Conservation (phyloP, 2,797 vertebrate genomes). For the Sebastes umbrosus region DNA sequence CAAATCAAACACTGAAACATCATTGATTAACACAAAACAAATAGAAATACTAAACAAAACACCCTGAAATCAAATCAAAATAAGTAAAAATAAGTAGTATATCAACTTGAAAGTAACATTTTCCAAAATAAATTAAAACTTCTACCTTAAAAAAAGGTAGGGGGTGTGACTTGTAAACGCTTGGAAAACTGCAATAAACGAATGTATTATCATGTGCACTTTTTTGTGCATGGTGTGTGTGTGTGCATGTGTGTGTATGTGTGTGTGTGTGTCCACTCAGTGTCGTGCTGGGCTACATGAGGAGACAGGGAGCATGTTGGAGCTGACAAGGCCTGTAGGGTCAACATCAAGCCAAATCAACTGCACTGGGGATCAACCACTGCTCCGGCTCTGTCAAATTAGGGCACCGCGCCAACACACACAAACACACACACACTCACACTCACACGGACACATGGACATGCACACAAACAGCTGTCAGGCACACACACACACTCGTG, state of each 20-base stretch:
- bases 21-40: neutral
- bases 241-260: neutral
- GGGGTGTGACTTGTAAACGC: neutral
- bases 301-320: constrained; percentile 79
- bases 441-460: constrained; percentile 63
- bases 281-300: constrained; percentile 62
- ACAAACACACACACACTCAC: constrained; percentile 53
- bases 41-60: neutral
- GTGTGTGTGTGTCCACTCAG: constrained; percentile 64
- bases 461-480: constrained; percentile 77
- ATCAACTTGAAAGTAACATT: neutral
- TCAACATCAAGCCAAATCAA: constrained; percentile 82
- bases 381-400: constrained; percentile 79
- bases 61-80: neutral
- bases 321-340: constrained; percentile 80
- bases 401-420: constrained; percentile 77
- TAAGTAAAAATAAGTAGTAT: neutral
- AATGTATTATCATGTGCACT: constrained; percentile 1
- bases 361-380: constrained; percentile 77
- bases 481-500: constrained; percentile 74
- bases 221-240: constrained; percentile 5
- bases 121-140: neutral
- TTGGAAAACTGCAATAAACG: neutral
- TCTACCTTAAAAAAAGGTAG: neutral
- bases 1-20: neutral